phyloP scores from a whole-genome alignment of 2,888 invertebrate genomes.

The Sesia bembeciformis region DNA sequence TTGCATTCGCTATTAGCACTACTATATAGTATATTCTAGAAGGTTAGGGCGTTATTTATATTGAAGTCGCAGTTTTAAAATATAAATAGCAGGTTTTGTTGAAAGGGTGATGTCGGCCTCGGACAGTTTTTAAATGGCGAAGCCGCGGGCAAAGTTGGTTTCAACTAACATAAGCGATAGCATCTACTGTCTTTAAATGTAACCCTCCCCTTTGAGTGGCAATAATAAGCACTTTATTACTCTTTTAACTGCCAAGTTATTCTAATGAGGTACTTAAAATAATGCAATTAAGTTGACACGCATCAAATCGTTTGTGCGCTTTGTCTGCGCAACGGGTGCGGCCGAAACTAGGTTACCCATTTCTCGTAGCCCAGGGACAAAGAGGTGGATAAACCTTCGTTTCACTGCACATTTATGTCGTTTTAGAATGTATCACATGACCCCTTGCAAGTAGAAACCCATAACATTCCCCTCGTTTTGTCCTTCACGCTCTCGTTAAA shows the following conservation, averaged over 20 bases:
- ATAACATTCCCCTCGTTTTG: constrained; percentile 14
- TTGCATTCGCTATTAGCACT: too few relatives aligned
- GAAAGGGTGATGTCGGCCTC: too few relatives aligned
- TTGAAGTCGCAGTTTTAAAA: too few relatives aligned
- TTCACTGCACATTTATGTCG: constrained; percentile 33
- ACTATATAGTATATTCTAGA: too few relatives aligned
- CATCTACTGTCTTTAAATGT: background rate
- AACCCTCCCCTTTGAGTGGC: background rate
- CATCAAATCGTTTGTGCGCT: constrained; percentile 29
- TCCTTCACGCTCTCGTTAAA: constrained; percentile 16
- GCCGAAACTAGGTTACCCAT: constrained; percentile 66
- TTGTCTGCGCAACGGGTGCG: constrained; percentile 36
- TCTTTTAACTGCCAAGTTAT: constrained; percentile 2
- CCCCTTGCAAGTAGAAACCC: constrained; percentile 32
- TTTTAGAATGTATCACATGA: constrained; percentile 35
- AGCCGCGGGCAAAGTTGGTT: too few relatives aligned
- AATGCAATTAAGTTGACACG: constrained; percentile 53
- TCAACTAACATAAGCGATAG: too few relatives aligned
- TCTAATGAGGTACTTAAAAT: constrained; percentile 18
- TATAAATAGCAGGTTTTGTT: too few relatives aligned
- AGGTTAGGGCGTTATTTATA: too few relatives aligned
- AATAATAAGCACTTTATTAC: background rate
- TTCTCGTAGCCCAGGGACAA: constrained; percentile 40
- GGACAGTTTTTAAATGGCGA: too few relatives aligned
- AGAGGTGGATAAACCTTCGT: constrained; percentile 34